Conservation (phyloP, 1,140 invertebrate genomes). For the Sycophaga agraensis region DNA sequence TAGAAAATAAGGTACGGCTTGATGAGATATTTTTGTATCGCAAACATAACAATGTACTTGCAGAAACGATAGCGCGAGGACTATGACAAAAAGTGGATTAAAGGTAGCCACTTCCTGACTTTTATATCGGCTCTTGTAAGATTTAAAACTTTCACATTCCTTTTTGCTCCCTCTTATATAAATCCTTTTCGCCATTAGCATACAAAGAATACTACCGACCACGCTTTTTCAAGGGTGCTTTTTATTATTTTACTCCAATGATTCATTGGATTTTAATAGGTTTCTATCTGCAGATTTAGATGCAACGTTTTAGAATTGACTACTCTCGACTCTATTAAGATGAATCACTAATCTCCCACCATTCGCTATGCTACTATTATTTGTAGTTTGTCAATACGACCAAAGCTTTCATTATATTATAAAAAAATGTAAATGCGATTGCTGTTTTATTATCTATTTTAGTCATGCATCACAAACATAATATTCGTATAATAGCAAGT, state of each 20-base stretch:
- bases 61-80: neutral
- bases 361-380: too few relatives aligned
- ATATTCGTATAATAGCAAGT: too few relatives aligned
- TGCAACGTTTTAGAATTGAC: neutral
- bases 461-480: too few relatives aligned
- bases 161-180: neutral
- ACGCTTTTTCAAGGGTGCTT: neutral
- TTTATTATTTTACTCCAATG: constrained; percentile 16
- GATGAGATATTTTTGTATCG: constrained; percentile 23
- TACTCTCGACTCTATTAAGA: too few relatives aligned
- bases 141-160: constrained; percentile 7
- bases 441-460: too few relatives aligned
- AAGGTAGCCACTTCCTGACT: neutral
- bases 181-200: constrained; percentile 7
- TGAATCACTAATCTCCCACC: too few relatives aligned
- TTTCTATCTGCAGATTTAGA: neutral
- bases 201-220: constrained; percentile 18
- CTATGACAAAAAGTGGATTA: constrained; percentile 6
- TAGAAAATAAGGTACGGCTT: constrained; percentile 19
- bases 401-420: too few relatives aligned
- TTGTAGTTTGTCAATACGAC: too few relatives aligned
- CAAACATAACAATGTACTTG: too few relatives aligned
- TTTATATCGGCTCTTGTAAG: neutral
- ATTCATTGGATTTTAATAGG: constrained; percentile 7
- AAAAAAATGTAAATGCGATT: too few relatives aligned